phyloP scores from a whole-genome alignment of 2,797 vertebrate genomes.

The Pipistrellus pygmaeus region DNA sequence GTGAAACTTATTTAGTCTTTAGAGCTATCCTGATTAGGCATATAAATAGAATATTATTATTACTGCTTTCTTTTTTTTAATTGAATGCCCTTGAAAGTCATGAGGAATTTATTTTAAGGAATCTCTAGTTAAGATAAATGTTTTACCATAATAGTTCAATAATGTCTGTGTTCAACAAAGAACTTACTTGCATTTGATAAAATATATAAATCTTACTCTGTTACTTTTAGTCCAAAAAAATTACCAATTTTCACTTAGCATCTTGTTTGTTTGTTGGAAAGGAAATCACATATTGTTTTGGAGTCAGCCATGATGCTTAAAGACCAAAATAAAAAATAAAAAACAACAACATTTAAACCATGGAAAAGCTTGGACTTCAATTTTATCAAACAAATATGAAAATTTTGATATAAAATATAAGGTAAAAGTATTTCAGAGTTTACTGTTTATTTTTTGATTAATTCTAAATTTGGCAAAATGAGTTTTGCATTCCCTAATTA shows the following conservation, averaged over 20 bases:
- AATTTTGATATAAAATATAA: background rate
- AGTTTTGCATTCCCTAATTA: background rate
- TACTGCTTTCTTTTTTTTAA: background rate
- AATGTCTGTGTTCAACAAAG: background rate
- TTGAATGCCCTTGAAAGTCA: conserved; percentile 51
- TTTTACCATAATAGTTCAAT: background rate
- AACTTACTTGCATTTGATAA: conserved; percentile 20
- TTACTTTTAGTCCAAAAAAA: conserved; percentile 17
- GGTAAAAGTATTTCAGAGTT: background rate
- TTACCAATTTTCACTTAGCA: background rate
- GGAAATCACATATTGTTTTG: background rate
- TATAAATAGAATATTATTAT: conserved; percentile 51
- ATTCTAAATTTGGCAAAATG: conserved; percentile 41
- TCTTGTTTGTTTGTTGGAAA: background rate
- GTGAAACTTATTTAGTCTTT: conserved; percentile 33
- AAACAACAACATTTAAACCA: background rate
- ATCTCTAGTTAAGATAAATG: background rate
- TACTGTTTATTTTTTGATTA: background rate
- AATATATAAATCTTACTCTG: background rate
- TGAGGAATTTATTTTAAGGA: conserved; percentile 16
- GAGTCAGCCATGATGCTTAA: background rate
- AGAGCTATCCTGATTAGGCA: conserved; percentile 32
- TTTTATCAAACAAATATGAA: background rate
- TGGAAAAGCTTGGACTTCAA: background rate
- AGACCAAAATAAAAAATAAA: background rate